phyloP scores from a whole-genome alignment of 92 coral and sea anemone species.

The Palythoa heliodiscus region DNA sequence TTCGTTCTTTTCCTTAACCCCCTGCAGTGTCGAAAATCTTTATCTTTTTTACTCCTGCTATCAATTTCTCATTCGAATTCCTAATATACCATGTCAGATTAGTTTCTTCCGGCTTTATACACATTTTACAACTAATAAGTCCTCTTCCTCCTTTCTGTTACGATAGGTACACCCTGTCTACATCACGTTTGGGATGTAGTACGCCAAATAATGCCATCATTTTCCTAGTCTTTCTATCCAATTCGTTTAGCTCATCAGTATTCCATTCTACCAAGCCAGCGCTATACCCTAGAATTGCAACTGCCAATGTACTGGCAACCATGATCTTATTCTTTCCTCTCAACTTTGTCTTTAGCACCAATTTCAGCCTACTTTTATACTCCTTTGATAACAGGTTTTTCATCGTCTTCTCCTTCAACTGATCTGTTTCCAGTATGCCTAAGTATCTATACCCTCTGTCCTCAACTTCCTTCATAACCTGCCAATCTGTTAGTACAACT shows the following conservation, averaged over 20 bases:
- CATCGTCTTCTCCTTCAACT: neutral
- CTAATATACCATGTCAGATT: too few relatives aligned
- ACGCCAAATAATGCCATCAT: neutral
- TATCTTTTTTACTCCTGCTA: too few relatives aligned
- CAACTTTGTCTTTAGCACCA: neutral
- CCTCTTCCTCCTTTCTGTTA: conserved; percentile 47
- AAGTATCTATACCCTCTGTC: conserved; percentile 9
- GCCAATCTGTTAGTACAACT: neutral
- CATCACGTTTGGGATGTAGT: conserved; percentile 21
- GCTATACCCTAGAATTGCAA: conserved; percentile 27
- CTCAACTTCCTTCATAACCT: neutral
- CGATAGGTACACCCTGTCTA: conserved; percentile 36
- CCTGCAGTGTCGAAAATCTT: too few relatives aligned
- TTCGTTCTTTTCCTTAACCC: too few relatives aligned
- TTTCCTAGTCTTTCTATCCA: conserved; percentile 39
- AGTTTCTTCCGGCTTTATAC: neutral
- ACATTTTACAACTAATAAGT: conserved; percentile 19
- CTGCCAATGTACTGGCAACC: conserved; percentile 19
- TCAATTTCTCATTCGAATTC: too few relatives aligned
- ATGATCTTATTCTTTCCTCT: too few relatives aligned
- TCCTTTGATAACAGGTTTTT: neutral
- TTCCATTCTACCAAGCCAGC: conserved; percentile 41
- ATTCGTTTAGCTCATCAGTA: conserved; percentile 11
- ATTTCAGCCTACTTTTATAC: neutral
- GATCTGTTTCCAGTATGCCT: conserved; percentile 20